phyloP scores from a whole-genome alignment of 2,888 invertebrate genomes.

The Creontiades dilutus region DNA sequence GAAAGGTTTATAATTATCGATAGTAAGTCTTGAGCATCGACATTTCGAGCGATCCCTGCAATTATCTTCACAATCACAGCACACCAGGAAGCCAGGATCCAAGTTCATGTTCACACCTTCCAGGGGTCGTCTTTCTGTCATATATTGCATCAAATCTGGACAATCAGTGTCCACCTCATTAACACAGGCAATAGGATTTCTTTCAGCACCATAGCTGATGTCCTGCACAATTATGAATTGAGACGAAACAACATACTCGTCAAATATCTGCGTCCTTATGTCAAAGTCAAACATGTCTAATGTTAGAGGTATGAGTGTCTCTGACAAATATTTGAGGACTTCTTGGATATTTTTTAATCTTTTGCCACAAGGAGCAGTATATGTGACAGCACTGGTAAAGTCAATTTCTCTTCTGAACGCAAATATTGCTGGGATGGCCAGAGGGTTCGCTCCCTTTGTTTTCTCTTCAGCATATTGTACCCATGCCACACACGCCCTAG shows the following conservation, averaged over 20 bases:
- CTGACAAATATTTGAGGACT: constrained; percentile 84
- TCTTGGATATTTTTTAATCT: constrained; percentile 87
- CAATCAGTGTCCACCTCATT: constrained; percentile 91
- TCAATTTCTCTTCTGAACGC: constrained; percentile 82
- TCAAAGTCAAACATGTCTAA: constrained; percentile 96
- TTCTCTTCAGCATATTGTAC: constrained; percentile 80
- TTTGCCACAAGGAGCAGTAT: constrained; percentile 90
- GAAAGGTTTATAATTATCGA: constrained; percentile 83
- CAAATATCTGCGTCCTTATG: constrained; percentile 88
- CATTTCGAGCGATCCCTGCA: constrained; percentile 93
- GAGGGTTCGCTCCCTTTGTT: constrained; percentile 86
- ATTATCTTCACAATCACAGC: constrained; percentile 96
- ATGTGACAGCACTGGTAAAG: constrained; percentile 76
- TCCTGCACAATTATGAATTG: constrained; percentile 78
- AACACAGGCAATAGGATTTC: constrained; percentile 92
- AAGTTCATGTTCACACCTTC: constrained; percentile 89
- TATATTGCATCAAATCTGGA: constrained; percentile 93
- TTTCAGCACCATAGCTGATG: constrained; percentile 91
- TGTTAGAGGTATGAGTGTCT: constrained; percentile 85
- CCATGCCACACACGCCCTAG: constrained; percentile 79
- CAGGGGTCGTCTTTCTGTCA: constrained; percentile 84
- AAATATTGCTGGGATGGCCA: constrained; percentile 90
- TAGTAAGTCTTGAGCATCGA: constrained; percentile 93
- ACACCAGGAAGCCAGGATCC: constrained; percentile 90
- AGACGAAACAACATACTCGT: constrained; percentile 87